Evolutionary conservation across 2,113 vertebrate species (phyloP), one percentile per base, ranked within the genome.

Genomic region (Mirounga angustirostris): DNA sequence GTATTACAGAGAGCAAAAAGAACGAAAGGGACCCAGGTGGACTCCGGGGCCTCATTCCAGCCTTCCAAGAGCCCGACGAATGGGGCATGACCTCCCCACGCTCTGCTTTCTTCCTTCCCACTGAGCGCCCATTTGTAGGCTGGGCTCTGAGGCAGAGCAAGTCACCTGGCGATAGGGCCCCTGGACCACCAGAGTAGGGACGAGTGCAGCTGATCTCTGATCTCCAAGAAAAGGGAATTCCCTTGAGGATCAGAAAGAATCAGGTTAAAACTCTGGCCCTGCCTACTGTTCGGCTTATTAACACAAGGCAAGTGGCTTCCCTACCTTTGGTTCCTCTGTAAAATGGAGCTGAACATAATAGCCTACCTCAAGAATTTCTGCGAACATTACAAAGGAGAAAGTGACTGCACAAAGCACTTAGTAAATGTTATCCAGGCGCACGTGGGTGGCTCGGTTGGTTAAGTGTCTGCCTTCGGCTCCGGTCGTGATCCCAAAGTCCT

Each of bases 31-130:
- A 54, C n/a, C 7, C 2, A 6, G 71, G 33, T 16, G n/a, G 69
- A 22, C 6, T 22, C 30, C 0, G 3, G 15, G 18, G 74, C 21
- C 46, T 90, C 61, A 16, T 7, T 50, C 24, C n/a, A 71, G 46
- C 4, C 28, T 82, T 56, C 85, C 8, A 0, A 50, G 36, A 40
- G 76, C 36, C 18, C n/a, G 50, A 26, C 52, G 12, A 26, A n/a
- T 0, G 40, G 40, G 16, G 26, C 67, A 10, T 0, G 13, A 5
- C 28, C 61, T 5, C 13, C 7, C 24, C 18, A 0, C 1, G 0
- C 59, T 40, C 10, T 21, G 30, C 46, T 24, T 82, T 54, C 69
- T 58, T 33, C 63, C 22, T 54, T 13, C 26, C 22, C 0, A 3
- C 5, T 1, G 50, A 61, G n/a, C 13, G 16, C n/a, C 26, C 30